phyloP scores from a whole-genome alignment of 2,888 invertebrate genomes.

The Aspidiotus rigidus region DNA sequence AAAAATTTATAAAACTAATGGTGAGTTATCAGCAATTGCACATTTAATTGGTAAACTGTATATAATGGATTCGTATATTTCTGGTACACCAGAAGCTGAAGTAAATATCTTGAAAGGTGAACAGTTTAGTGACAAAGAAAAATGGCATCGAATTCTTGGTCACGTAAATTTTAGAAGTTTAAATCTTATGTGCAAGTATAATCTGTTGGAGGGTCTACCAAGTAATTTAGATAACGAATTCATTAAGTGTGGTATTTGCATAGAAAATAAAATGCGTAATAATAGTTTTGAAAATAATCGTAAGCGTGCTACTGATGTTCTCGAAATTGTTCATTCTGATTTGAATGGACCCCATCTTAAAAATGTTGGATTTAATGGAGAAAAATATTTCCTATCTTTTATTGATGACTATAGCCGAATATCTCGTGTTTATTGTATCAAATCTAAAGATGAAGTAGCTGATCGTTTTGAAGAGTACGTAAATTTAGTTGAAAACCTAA shows the following conservation, averaged over 20 bases:
- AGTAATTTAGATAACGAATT: no score
- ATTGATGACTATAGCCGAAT: neutral
- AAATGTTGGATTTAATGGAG: neutral
- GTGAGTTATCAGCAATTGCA: neutral
- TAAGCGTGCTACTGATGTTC: neutral
- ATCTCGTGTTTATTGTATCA: no score
- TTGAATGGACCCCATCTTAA: neutral
- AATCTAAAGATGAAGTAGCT: no score
- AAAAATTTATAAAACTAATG: neutral
- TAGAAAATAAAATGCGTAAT: neutral
- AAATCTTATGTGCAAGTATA: neutral
- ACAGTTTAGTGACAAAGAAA: neutral
- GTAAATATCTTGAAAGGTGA: neutral
- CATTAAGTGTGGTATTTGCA: no score
- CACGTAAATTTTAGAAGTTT: neutral
- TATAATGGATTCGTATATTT: neutral
- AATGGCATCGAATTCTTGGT: neutral
- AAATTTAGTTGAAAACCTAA: constrained; percentile 1
- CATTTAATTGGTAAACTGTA: no score
- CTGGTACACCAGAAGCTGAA: neutral
- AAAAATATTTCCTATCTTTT: neutral
- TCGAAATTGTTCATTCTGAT: no score
- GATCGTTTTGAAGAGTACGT: neutral
- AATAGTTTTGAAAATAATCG: neutral
- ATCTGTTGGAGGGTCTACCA: no score